Percentiles rank a stretch among this genome's conserved stretches.
Conservation (phyloP, 2,888 invertebrate genomes). For the Ernsta delagoae region DNA sequence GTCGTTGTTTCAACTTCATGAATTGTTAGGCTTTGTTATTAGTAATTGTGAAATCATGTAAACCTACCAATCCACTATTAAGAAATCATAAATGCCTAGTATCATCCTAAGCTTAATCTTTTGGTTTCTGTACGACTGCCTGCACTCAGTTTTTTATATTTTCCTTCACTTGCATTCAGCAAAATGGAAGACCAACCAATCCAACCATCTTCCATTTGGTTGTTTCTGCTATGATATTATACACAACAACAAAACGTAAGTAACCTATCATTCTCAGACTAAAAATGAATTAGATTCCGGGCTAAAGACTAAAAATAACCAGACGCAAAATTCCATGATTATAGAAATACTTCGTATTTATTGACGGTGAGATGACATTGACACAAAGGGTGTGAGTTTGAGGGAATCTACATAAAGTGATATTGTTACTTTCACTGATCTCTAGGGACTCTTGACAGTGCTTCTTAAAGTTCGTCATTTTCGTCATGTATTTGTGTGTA, state of each 20-base stretch:
- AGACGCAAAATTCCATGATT: conserved; percentile 1
- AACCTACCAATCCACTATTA: too few species aligned
- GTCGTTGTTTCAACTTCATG: conserved; percentile 1
- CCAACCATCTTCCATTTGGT: too few species aligned
- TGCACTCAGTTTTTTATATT: too few species aligned
- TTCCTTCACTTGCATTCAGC: too few species aligned
- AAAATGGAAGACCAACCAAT: too few species aligned
- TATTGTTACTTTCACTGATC: conserved; percentile 26
- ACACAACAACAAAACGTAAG: too few species aligned
- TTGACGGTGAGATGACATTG: conserved; percentile 33
- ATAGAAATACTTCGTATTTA: conserved; percentile 31
- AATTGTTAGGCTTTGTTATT: conserved; percentile 15
- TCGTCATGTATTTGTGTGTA: too few species aligned
- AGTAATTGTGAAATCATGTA: background rate
- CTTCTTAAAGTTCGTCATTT: background rate
- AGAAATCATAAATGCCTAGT: too few species aligned
- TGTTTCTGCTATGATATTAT: too few species aligned
- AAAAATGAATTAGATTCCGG: too few species aligned
- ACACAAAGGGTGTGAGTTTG: conserved; percentile 22
- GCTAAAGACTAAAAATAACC: conserved; percentile 11
- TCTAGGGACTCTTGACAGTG: conserved; percentile 23
- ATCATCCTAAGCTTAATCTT: background rate
- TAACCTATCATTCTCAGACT: too few species aligned
- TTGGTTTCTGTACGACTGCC: background rate
- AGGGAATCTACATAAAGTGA: conserved; percentile 15